These are phyloP conservation scores for Sphaeramia orbicularis DNA, from an alignment of 2,797 vertebrate genomes.

Conservation along the genomic window DNA sequence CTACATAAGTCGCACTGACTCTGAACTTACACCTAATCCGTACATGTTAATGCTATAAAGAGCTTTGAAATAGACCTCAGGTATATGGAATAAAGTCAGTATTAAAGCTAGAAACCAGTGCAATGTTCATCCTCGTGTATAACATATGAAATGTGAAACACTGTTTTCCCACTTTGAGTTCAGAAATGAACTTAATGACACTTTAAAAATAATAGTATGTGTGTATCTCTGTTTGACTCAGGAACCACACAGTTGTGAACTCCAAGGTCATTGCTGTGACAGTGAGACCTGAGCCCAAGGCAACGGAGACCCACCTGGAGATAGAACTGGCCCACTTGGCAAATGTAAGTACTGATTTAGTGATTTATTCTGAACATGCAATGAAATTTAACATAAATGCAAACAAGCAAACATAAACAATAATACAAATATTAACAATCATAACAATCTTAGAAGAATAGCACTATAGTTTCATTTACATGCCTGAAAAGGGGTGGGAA, in stretches of 20 bases:
- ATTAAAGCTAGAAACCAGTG: slow-evolving; percentile 29
- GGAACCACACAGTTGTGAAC: slow-evolving; percentile 98
- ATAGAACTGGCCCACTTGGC: slow-evolving; percentile 97
- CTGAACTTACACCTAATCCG: slow-evolving; percentile 31
- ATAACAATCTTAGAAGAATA: too few relatives aligned
- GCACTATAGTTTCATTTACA: too few relatives aligned
- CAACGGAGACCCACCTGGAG: slow-evolving; percentile 92
- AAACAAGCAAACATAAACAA: too few relatives aligned
- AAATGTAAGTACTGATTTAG: too few relatives aligned
- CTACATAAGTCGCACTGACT: slow-evolving; percentile 34
- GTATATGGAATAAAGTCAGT: slow-evolving; percentile 34
- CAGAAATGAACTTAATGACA: background rate
- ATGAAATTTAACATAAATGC: too few relatives aligned
- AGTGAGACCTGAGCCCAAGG: slow-evolving; percentile 94
- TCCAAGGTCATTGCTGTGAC: slow-evolving; percentile 99
- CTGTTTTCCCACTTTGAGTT: background rate
- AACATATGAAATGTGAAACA: background rate
- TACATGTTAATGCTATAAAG: slow-evolving; percentile 22
- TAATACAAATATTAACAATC: too few relatives aligned
- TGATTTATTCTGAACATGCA: too few relatives aligned
- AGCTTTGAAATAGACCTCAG: slow-evolving; percentile 20
- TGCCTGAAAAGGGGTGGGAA: too few relatives aligned
- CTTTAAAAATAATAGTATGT: background rate
- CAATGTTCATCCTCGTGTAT: slow-evolving; percentile 34
- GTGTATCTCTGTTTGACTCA: slow-evolving; percentile 71